Evolutionary conservation across 2,113 vertebrate species (phyloP).

Genomic region (Setophaga coronata): DNA sequence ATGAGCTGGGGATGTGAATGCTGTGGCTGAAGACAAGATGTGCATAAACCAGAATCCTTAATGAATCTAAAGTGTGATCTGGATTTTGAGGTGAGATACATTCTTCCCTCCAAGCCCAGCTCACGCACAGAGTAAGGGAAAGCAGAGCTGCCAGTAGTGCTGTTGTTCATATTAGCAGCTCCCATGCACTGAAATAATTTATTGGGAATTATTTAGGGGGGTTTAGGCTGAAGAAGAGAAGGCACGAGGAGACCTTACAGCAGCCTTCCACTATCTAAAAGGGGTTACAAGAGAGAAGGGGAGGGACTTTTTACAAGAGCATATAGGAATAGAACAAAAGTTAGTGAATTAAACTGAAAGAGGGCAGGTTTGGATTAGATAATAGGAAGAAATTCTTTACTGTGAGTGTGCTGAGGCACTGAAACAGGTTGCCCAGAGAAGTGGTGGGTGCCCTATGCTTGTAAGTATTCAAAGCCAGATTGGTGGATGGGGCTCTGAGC

Average conservation of each 20-base stretch:
- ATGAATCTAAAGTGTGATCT: background rate
- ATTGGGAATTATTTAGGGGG: background rate
- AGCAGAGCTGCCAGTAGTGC: background rate
- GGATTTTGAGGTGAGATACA: background rate
- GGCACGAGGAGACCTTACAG: accelerated
- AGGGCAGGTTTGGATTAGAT: background rate
- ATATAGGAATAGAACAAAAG: background rate
- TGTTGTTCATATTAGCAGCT: background rate
- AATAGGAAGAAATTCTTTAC: background rate
- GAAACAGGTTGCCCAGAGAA: background rate
- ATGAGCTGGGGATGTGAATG: background rate
- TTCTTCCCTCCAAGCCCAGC: background rate
- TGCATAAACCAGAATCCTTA: background rate
- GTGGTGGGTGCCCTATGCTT: background rate
- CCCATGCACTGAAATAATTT: background rate
- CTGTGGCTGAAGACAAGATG: background rate
- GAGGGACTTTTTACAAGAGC: background rate
- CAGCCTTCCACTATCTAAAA: background rate
- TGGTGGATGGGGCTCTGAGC: background rate
- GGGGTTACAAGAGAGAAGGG: background rate
- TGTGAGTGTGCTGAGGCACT: background rate
- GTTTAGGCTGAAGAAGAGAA: background rate
- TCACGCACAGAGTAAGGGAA: background rate
- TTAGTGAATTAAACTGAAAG: background rate
- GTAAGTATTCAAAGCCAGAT: background rate